These are phyloP conservation scores for Acanthis flammea DNA, from an alignment of 2,797 vertebrate genomes.

Conservation along the genomic window DNA sequence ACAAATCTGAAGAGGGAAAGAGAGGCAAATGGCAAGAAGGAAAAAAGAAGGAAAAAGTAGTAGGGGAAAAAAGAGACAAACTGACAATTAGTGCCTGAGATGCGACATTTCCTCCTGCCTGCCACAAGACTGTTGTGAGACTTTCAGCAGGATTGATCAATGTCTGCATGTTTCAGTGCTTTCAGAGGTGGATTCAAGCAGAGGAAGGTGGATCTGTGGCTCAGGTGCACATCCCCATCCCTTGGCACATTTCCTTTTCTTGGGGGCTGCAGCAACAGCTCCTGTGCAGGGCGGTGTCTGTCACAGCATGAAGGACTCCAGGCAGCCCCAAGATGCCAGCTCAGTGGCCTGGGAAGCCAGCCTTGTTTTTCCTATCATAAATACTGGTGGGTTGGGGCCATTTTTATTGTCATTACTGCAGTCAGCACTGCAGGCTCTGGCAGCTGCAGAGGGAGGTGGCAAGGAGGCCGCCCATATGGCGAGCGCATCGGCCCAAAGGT, in stretches of 20 bases:
- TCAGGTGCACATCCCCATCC: fast-evolving
- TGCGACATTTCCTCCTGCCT: not conserved
- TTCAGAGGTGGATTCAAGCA: not conserved
- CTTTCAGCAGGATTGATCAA: not conserved
- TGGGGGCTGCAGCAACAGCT: not conserved
- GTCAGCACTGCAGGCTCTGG: not conserved
- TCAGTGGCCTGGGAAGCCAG: not conserved
- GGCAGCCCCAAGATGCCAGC: not conserved
- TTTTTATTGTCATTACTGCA: not conserved
- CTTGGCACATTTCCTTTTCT: fast-evolving
- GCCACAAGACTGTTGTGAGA: not conserved
- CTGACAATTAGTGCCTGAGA: not conserved
- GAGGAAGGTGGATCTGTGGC: not conserved
- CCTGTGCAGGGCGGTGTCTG: fast-evolving
- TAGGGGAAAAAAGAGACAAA: fast-evolving
- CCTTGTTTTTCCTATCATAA: not conserved
- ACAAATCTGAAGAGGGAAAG: not conserved
- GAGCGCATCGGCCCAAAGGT: fast-evolving
- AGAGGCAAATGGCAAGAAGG: not conserved
- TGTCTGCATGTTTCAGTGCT: not conserved
- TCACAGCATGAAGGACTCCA: not conserved
- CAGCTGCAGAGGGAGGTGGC: not conserved
- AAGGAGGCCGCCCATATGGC: not conserved
- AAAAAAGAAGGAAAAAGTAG: not conserved
- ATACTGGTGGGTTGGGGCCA: not conserved